Evolutionary conservation across 1,140 invertebrate genomes (phyloP).

Genomic region (Drosophila parabipectinata): DNA sequence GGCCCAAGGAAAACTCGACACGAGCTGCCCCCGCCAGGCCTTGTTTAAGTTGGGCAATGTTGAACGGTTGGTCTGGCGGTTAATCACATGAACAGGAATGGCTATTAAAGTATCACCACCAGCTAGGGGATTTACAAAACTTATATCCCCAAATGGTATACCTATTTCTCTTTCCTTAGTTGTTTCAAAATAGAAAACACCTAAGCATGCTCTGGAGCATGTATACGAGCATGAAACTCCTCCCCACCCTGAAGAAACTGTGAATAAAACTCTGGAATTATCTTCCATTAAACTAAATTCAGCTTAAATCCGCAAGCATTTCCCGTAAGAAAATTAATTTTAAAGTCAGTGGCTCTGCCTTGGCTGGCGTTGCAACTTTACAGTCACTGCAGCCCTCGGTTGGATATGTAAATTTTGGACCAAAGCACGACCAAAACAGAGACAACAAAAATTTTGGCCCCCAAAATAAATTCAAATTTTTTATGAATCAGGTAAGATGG

Average conservation of each 20-base stretch:
- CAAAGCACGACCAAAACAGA: slow-evolving; percentile 35
- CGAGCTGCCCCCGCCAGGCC: slow-evolving; percentile 18
- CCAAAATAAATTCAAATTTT: slow-evolving; percentile 72
- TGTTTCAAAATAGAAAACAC: slow-evolving; percentile 1
- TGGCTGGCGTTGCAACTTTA: slow-evolving; percentile 28
- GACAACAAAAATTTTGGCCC: slow-evolving; percentile 48
- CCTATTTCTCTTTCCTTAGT: background rate
- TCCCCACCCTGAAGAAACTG: slow-evolving; percentile 22
- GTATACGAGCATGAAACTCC: slow-evolving; percentile 18
- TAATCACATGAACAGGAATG: slow-evolving; percentile 9
- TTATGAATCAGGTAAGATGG: slow-evolving; percentile 70
- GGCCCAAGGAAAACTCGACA: background rate
- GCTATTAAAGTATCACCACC: background rate
- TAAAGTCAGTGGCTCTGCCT: slow-evolving; percentile 10
- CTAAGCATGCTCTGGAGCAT: background rate
- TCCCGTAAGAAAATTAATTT: slow-evolving; percentile 25
- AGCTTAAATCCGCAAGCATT: slow-evolving; percentile 33
- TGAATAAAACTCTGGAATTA: slow-evolving; percentile 27
- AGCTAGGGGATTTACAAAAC: background rate
- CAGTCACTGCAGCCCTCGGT: slow-evolving; percentile 29
- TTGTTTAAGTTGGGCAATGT: slow-evolving; percentile 22
- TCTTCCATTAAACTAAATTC: slow-evolving; percentile 30
- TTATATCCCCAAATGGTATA: background rate
- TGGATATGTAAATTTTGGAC: slow-evolving; percentile 62
- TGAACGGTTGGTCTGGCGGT: slow-evolving; percentile 27